Percentiles rank a stretch among this genome's conserved stretches.
These are phyloP conservation scores for Tinamus guttatus DNA, from an alignment of 2,113 vertebrate species.

Conservation along the genomic window DNA sequence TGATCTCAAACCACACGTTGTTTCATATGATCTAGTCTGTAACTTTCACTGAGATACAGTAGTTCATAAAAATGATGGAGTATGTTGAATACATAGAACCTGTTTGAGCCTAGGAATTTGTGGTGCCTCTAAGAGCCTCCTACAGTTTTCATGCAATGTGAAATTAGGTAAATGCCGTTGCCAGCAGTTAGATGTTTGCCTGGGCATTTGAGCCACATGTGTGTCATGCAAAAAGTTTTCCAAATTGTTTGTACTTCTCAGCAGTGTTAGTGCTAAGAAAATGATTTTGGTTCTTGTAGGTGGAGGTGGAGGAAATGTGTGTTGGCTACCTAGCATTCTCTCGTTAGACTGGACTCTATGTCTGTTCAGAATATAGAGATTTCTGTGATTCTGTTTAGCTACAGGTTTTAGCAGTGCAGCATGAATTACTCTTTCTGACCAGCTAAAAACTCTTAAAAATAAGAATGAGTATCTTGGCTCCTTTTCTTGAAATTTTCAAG, in stretches of 20 bases:
- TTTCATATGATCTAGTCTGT: neutral
- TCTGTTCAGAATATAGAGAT: neutral
- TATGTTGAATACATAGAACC: neutral
- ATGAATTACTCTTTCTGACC: neutral
- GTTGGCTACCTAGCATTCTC: neutral
- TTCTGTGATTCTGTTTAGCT: neutral
- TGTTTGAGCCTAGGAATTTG: neutral
- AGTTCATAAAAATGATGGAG: neutral
- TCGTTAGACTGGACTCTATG: neutral
- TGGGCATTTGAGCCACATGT: neutral
- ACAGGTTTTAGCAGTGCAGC: neutral
- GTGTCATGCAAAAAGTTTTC: neutral
- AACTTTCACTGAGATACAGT: neutral
- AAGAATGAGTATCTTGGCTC: neutral
- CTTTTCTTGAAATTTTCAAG: neutral
- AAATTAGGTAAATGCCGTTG: neutral
- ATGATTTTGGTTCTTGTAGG: neutral
- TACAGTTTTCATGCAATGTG: neutral
- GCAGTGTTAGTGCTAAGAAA: neutral
- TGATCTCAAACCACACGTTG: neutral
- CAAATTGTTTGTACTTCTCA: neutral
- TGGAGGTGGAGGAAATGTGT: neutral
- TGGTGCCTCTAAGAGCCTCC: neutral
- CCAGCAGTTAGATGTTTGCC: neutral
- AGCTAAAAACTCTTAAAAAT: neutral